phyloP scores from a whole-genome alignment of 2,797 vertebrate genomes.

The Nasua narica region DNA sequence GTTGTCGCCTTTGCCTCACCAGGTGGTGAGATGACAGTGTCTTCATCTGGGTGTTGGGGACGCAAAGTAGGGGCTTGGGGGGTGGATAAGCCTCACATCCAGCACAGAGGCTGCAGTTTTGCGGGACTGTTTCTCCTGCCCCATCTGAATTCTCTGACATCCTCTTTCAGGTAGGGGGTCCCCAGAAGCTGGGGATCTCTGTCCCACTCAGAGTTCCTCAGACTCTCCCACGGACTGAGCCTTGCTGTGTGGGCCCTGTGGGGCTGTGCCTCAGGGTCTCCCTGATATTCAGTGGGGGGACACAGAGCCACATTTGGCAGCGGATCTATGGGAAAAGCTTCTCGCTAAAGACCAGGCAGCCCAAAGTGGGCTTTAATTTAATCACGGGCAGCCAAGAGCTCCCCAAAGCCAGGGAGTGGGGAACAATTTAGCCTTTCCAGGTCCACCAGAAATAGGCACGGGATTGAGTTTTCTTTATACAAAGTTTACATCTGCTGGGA shows the following conservation, averaged over 20 bases:
- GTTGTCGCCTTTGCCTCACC: background rate
- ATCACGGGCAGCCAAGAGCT: background rate
- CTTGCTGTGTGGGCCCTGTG: background rate
- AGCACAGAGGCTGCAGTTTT: background rate
- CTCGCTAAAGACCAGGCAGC: conserved; percentile 70
- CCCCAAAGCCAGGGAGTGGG: background rate
- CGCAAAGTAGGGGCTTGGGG: background rate
- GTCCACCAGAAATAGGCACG: background rate
- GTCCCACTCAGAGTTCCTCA: background rate
- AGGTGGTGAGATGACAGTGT: background rate
- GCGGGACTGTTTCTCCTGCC: background rate
- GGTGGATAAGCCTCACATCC: background rate
- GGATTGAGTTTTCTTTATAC: background rate
- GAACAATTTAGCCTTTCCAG: background rate
- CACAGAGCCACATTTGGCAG: background rate
- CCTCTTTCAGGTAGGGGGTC: background rate
- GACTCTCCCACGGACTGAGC: background rate
- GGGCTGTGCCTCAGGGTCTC: background rate
- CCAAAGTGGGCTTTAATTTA: background rate
- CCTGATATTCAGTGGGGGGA: background rate
- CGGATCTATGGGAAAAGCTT: conserved; percentile 62
- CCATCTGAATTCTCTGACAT: background rate
- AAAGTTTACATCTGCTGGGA: conserved; percentile 62
- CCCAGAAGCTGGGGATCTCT: background rate
- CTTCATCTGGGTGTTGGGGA: background rate